Evolutionary conservation across 2,888 invertebrate genomes (phyloP), one percentile per base, ranked within the genome.

Genomic region (Julus scandinavius): DNA sequence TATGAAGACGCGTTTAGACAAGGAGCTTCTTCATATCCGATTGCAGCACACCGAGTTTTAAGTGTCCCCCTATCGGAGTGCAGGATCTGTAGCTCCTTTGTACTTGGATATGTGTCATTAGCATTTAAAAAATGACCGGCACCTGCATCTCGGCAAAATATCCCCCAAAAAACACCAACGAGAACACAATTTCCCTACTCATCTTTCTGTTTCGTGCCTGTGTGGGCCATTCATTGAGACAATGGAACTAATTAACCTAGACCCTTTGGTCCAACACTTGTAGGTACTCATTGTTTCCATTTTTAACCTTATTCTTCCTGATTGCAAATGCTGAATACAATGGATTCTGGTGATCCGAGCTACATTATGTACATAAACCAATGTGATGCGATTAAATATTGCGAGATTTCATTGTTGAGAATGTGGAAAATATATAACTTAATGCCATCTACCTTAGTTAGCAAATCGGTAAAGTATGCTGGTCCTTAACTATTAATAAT

Each of bases 31-130:
- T 85, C 41, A 41, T 41, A 41, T 85, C 85, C 41, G 1, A 85
- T 85, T 85, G 15, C 85, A 85, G 40, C 38, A 29, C 1, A 9
- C 84, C 15, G 1, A 15, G n/a, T 20, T 85, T 29, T 85, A 41
- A 85, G 49, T 20, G 20, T 41, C 49, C 85, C 85, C 41, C 17
- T 85, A 85, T 85, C 85, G 41, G 41, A 20, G 7, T 41, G 85
- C 11, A 20, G 41, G 41, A 85, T 85, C 85, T 85, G 20, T 41
- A 85, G 41, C 85, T 41, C 85, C 45, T 85, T 85, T 49, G 85
- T 85, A 72, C 72, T 72, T 72, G 29, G 11, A 15, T 41, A 85
- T 49, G 41, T 85, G 41, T 85, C n/a, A 41, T 41, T 85, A 85
- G 6, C n/a, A 85, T 20, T 85, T 85, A 41, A 85, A 85, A 83